Evolutionary conservation across 2,113 vertebrate species (phyloP), one percentile per base, ranked within the genome.

Genomic region (Jaculus jaculus): DNA sequence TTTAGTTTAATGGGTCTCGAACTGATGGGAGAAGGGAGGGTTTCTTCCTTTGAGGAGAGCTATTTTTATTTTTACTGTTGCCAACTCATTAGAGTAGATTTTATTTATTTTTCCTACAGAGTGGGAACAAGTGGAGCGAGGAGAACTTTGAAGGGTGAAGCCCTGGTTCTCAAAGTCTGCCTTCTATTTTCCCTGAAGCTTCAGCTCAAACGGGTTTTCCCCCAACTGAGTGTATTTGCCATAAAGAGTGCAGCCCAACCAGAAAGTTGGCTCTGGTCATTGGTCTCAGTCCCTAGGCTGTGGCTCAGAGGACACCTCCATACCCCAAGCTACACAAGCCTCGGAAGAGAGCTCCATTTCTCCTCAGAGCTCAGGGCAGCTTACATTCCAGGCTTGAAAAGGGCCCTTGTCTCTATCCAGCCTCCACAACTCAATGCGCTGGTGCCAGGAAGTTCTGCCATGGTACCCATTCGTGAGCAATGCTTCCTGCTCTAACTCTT

Each of bases 11-110:
- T 92, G 75, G 73, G 58, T 92, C 72, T 85, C 72, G 54, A 91
- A 84, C 58, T 75, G 82, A 84, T 39, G 37, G 58, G 61, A 92
- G 80, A 93, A 87, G 74, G 84, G 61, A 78, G 30, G 42, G 37
- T 65, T 84, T 37, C 77, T 84, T 92, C 69, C 82, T 93, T 90
- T 77, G 54, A 92, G 84, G 78, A 75, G 5, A 92, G 75, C 51
- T 81, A 91, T 87, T 95, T 93, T 95, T 84, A 92, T 84, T 96
- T 88, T 95, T 93, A 93, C 86, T 73, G 61, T 77, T 77, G 69
- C 42, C 54, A 34, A 77, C 61, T 94, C 42, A 87, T 87, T 94
- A 83, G 47, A 90, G 60, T 84, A 75, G 28, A 32, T 60, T 47
- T 90, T 79, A 72, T 39, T 88, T 66, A 32, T 73, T 79, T 73